Conservation (phyloP, 2,888 invertebrate genomes). For the Perizoma affinitatum region DNA sequence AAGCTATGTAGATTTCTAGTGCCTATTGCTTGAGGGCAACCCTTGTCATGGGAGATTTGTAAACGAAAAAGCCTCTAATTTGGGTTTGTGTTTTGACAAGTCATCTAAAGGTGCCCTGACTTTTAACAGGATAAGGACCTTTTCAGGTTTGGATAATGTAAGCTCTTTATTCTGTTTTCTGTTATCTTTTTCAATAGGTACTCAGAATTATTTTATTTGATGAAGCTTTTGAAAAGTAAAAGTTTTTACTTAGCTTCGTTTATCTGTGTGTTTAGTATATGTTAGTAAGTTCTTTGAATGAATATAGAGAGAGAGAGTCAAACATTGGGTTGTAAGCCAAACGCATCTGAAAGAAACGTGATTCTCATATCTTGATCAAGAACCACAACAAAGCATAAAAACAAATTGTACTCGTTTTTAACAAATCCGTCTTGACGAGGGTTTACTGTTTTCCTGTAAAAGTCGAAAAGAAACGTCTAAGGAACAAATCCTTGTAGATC, state of each 20-base stretch:
- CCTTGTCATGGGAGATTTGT: constrained; percentile 76
- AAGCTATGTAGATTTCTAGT: constrained; percentile 53
- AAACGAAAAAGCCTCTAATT: constrained; percentile 73
- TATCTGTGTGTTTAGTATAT: too few species aligned
- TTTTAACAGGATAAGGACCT: constrained; percentile 43
- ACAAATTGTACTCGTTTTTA: constrained; percentile 77
- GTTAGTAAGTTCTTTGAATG: too few species aligned
- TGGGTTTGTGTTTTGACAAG: constrained; percentile 70
- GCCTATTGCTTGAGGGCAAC: constrained; percentile 60
- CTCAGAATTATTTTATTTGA: background rate
- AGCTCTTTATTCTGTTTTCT: constrained; percentile 26
- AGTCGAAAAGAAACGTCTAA: constrained; percentile 73
- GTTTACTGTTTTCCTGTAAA: constrained; percentile 66
- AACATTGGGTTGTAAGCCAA: constrained; percentile 22
- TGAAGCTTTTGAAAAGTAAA: background rate
- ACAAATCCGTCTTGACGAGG: constrained; percentile 81
- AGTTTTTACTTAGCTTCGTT: background rate
- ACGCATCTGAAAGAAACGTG: constrained; percentile 44
- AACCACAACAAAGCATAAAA: constrained; percentile 76
- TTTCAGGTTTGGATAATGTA: constrained; percentile 37
- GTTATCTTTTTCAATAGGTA: background rate
- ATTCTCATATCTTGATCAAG: constrained; percentile 67
- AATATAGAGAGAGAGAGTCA: too few species aligned
- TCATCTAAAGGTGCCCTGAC: constrained; percentile 57
- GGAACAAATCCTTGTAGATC: constrained; percentile 72